Percentiles rank a stretch among this genome's conserved stretches.
Evolutionary conservation across 2,888 invertebrate genomes (phyloP).

Genomic region (Ectobius pallidus): DNA sequence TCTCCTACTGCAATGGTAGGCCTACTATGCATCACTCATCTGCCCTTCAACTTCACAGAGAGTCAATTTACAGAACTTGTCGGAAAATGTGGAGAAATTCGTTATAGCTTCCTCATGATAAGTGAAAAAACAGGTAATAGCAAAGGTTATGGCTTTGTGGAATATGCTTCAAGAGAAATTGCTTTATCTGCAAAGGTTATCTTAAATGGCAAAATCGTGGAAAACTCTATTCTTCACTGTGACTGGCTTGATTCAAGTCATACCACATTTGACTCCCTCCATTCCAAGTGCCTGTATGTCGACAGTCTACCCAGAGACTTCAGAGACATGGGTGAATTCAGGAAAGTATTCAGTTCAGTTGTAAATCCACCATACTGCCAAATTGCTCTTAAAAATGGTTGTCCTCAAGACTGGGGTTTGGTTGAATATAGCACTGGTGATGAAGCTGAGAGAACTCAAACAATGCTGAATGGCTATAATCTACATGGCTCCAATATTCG

Average conservation of each 20-base stretch:
- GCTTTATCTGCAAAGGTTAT: conserved; percentile 56
- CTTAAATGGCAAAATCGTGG: conserved; percentile 54
- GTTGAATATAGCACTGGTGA: conserved; percentile 56
- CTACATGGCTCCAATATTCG: conserved; percentile 54
- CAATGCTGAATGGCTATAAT: conserved; percentile 51
- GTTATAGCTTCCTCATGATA: conserved; percentile 58
- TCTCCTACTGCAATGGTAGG: conserved; percentile 57
- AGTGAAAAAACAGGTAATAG: conserved; percentile 57
- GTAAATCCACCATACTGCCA: conserved; percentile 61
- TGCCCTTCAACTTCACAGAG: conserved; percentile 56
- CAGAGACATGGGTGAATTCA: conserved; percentile 57
- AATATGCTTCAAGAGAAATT: conserved; percentile 57
- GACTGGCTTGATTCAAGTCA: conserved; percentile 59
- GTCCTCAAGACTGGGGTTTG: conserved; percentile 60
- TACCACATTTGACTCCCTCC: conserved; percentile 56
- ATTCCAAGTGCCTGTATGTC: conserved; percentile 60
- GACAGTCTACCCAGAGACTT: conserved; percentile 59
- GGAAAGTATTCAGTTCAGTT: conserved; percentile 57
- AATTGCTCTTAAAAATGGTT: conserved; percentile 59
- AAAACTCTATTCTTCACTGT: conserved; percentile 55
- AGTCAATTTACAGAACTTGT: conserved; percentile 56
- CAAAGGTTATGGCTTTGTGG: conserved; percentile 62
- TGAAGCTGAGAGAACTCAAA: conserved; percentile 54
- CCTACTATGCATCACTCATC: conserved; percentile 59
- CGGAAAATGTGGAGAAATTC: conserved; percentile 55